Percentiles rank a stretch among this genome's conserved stretches.
These are phyloP conservation scores for Epinephelus cyanopodus DNA, from an alignment of 2,113 vertebrate species.

Conservation along the genomic window DNA sequence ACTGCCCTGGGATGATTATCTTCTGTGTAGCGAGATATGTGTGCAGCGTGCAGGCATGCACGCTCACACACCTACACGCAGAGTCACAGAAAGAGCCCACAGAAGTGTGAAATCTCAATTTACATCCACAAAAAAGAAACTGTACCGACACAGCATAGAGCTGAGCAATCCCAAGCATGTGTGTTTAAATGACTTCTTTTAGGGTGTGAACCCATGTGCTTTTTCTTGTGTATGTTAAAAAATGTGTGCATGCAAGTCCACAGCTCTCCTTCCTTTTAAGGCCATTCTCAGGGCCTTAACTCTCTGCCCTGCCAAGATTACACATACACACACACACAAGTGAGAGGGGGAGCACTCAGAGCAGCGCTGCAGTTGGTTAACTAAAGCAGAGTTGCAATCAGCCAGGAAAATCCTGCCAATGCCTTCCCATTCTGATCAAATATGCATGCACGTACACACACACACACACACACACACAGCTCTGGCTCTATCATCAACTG, in stretches of 20 bases:
- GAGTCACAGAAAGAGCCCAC: slow-evolving; percentile 14
- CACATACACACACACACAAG: slow-evolving; percentile 26
- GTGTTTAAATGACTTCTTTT: slow-evolving; percentile 24
- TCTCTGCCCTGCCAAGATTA: slow-evolving; percentile 74
- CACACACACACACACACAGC: slow-evolving; percentile 10
- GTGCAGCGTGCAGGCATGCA: neutral
- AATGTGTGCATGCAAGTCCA: slow-evolving; percentile 62
- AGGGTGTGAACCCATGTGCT: slow-evolving; percentile 24
- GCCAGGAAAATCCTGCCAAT: slow-evolving; percentile 55
- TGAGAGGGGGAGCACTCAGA: slow-evolving; percentile 24
- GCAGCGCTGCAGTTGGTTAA: slow-evolving; percentile 57
- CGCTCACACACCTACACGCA: neutral
- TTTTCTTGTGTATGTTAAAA: slow-evolving; percentile 50
- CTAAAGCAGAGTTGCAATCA: slow-evolving; percentile 56
- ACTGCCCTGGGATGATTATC: slow-evolving; percentile 17
- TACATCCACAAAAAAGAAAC: slow-evolving; percentile 40
- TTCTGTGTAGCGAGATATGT: slow-evolving; percentile 15
- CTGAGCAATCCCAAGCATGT: neutral
- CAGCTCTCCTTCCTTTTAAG: slow-evolving; percentile 83
- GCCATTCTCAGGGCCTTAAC: slow-evolving; percentile 72
- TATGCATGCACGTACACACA: slow-evolving; percentile 17
- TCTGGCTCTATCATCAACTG: slow-evolving; percentile 62
- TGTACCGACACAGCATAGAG: slow-evolving; percentile 1
- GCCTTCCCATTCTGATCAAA: slow-evolving; percentile 41
- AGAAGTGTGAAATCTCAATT: slow-evolving; percentile 39